Evolutionary conservation across 2,888 invertebrate genomes (phyloP).

Genomic region (Dexiosoma caninum): DNA sequence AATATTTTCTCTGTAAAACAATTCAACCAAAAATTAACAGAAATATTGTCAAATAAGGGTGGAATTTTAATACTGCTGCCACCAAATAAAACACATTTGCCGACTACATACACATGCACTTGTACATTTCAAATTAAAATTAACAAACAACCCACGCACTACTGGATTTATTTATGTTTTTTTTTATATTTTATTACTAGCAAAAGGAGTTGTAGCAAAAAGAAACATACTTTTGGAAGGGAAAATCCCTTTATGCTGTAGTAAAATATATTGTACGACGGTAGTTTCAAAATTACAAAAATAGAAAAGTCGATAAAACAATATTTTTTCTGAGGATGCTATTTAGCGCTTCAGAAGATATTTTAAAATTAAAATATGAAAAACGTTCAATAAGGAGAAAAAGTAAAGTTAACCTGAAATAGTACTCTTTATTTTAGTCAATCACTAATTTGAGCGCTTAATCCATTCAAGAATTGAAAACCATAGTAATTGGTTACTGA

Average conservation of each 20-base stretch:
- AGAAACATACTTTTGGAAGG: slow-evolving; percentile 51
- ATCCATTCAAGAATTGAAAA: too few relatives aligned
- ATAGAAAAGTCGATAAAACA: too few relatives aligned
- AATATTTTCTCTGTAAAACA: slow-evolving; percentile 48
- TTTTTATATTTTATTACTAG: slow-evolving; percentile 13
- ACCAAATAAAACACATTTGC: neutral
- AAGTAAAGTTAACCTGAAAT: too few relatives aligned
- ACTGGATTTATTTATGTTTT: slow-evolving; percentile 37
- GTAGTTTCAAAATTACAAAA: neutral
- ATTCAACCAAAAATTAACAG: slow-evolving; percentile 48
- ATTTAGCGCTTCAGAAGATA: too few relatives aligned
- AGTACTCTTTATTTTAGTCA: too few relatives aligned
- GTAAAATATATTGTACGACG: neutral
- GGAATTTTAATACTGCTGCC: slow-evolving; percentile 37
- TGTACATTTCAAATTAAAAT: slow-evolving; percentile 30
- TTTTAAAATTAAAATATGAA: too few relatives aligned
- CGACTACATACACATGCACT: neutral
- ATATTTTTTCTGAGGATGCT: too few relatives aligned
- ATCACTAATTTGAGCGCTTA: too few relatives aligned
- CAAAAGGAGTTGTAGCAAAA: slow-evolving; percentile 17
- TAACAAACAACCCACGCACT: slow-evolving; percentile 46
- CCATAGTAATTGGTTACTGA: too few relatives aligned
- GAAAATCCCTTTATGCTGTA: slow-evolving; percentile 40
- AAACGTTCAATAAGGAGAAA: too few relatives aligned
- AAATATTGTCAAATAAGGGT: slow-evolving; percentile 41